These are phyloP conservation scores for Sebastes iracundus DNA, from an alignment of 2,797 vertebrate species.

Conservation along the genomic window DNA sequence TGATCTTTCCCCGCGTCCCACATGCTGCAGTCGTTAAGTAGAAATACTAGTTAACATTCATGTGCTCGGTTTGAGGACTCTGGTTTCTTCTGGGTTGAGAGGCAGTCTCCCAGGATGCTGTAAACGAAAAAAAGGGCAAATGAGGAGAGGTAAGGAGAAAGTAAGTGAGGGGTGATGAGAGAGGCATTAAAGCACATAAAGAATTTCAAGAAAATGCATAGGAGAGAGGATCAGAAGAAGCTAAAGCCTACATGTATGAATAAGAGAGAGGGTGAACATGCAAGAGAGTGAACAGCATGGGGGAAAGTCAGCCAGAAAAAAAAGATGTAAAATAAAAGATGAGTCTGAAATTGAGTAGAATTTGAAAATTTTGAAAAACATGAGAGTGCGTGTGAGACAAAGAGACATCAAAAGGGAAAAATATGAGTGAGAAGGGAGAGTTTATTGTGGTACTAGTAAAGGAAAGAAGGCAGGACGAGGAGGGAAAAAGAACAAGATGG, in stretches of 20 bases:
- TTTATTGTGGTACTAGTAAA: not conserved
- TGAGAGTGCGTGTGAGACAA: not conserved
- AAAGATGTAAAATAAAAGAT: not conserved
- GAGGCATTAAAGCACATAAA: slow-evolving; percentile 8
- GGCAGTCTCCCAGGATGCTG: slow-evolving; percentile 26
- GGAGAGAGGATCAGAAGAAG: not conserved
- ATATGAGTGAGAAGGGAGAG: not conserved
- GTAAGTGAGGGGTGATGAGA: not conserved
- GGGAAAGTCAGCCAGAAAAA: not conserved
- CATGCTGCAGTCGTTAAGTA: slow-evolving; percentile 3
- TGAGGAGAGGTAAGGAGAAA: not conserved
- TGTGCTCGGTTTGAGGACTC: slow-evolving; percentile 9
- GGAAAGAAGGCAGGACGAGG: not conserved
- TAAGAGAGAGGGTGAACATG: not conserved
- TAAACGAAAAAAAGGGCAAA: slow-evolving; percentile 6
- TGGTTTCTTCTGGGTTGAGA: slow-evolving; percentile 5
- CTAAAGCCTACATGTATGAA: not conserved
- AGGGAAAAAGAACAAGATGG: not conserved
- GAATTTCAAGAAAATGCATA: not conserved
- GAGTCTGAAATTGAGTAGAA: not conserved
- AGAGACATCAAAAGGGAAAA: not conserved
- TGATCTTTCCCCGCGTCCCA: slow-evolving; percentile 25
- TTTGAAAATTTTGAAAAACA: not conserved
- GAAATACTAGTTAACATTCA: slow-evolving; percentile 56
- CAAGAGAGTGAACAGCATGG: not conserved